A percentile compares a stretch with the other conserved stretches of the same genome.
Evolutionary conservation across 35 echinoderm and acorn worm species (phyloP).

Genomic region (Ptychodera flava): DNA sequence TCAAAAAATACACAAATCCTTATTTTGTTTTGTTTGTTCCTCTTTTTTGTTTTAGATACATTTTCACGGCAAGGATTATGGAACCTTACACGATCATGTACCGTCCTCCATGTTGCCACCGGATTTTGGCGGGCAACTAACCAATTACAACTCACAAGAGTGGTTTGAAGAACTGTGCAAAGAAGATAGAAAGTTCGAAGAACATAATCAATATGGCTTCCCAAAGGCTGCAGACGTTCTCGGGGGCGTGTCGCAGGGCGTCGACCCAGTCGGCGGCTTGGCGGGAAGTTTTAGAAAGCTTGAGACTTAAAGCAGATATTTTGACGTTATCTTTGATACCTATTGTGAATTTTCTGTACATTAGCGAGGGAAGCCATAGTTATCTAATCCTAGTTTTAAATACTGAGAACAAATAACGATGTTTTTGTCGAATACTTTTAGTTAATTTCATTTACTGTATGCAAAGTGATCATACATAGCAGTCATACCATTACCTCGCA

Average conservation of each 20-base stretch:
- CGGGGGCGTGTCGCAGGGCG: background rate
- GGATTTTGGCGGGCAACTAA: background rate
- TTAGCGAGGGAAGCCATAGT: too few species aligned
- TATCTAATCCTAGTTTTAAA: too few species aligned
- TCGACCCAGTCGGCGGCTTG: background rate
- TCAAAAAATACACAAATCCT: too few species aligned
- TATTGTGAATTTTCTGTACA: too few species aligned
- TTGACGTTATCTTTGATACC: too few species aligned
- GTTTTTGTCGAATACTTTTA: too few species aligned
- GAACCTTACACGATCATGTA: background rate
- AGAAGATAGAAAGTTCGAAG: background rate
- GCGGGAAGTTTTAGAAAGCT: background rate
- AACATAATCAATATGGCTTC: background rate
- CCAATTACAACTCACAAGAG: background rate
- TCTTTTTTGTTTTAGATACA: too few species aligned
- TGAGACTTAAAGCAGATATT: background rate
- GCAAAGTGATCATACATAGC: too few species aligned
- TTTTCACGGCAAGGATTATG: background rate
- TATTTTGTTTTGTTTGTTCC: too few species aligned
- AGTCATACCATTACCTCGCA: too few species aligned
- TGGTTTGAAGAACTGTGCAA: background rate
- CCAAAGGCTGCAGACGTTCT: background rate
- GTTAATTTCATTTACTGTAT: too few species aligned
- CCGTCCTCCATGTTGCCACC: background rate
- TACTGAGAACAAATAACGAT: too few species aligned